Evolutionary conservation across 2,797 vertebrate species (phyloP).

Genomic region (Pangasius djambal): DNA sequence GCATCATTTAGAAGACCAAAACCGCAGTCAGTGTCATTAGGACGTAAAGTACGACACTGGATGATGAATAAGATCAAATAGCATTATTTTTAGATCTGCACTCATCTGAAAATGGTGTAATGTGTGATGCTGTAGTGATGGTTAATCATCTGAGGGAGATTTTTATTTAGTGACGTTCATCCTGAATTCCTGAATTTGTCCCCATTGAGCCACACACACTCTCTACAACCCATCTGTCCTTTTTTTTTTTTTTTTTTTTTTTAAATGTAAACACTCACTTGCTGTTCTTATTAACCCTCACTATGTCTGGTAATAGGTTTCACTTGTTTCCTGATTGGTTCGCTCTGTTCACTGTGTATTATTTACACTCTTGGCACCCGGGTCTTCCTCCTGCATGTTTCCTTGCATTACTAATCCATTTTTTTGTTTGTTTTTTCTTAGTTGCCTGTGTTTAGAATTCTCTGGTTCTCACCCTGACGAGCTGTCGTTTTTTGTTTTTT

Average conservation of each 20-base stretch:
- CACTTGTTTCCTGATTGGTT: not conserved
- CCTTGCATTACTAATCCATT: not conserved
- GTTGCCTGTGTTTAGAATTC: not conserved
- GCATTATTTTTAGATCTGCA: not conserved
- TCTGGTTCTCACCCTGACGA: not conserved
- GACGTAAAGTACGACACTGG: not conserved
- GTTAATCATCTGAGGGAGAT: not conserved
- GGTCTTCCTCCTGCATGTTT: not conserved
- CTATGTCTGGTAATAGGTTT: too few species aligned
- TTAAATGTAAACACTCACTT: not conserved
- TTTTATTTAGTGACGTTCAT: not conserved
- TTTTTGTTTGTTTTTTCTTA: not conserved
- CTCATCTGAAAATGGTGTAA: too few species aligned
- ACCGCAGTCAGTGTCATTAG: not conserved
- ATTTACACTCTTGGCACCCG: not conserved
- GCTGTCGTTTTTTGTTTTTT: not conserved
- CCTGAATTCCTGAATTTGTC: not conserved
- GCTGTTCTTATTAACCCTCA: not conserved
- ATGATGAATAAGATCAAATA: not conserved
- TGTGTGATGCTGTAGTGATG: not conserved
- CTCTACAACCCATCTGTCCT: slow-evolving; percentile 6
- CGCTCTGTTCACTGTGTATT: not conserved
- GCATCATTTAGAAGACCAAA: not conserved
- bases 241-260: too few species aligned
- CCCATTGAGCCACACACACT: not conserved